phyloP scores from a whole-genome alignment of 2,797 vertebrate species.

The Sebastes trivittatus region DNA sequence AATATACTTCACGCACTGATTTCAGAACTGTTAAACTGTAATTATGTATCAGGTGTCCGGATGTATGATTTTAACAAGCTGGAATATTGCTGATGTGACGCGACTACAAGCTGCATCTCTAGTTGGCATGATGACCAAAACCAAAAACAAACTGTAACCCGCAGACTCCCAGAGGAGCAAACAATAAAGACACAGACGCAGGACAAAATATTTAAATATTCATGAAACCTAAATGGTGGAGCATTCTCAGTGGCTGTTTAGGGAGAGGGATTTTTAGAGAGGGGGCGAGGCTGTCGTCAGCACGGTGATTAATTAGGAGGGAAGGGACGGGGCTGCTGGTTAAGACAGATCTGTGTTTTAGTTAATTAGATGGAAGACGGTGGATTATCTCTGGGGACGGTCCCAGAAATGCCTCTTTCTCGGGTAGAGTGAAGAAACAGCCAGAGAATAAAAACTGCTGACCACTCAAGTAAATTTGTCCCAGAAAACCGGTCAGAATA shows the following conservation, averaged over 20 bases:
- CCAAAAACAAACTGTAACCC: background rate
- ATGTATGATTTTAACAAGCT: background rate
- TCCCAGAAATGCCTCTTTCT: slow-evolving; percentile 13
- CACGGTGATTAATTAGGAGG: slow-evolving; percentile 65
- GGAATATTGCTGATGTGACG: background rate
- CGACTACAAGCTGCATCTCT: background rate
- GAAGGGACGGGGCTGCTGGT: slow-evolving; percentile 20
- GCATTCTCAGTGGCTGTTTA: slow-evolving; percentile 10
- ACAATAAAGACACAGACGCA: background rate
- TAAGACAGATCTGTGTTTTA: slow-evolving; percentile 59
- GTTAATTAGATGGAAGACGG: slow-evolving; percentile 66
- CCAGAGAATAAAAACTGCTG: slow-evolving; percentile 13
- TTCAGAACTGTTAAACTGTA: background rate
- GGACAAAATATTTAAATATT: slow-evolving; percentile 9
- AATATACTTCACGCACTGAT: background rate
- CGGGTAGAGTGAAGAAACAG: background rate
- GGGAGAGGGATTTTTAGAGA: slow-evolving; percentile 1
- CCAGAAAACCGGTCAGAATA: slow-evolving; percentile 17
- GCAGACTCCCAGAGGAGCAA: background rate
- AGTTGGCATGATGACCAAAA: background rate
- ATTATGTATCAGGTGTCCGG: background rate
- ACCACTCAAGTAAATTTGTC: background rate
- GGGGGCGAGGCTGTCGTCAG: slow-evolving; percentile 24
- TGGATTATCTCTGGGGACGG: slow-evolving; percentile 35
- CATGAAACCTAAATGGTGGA: slow-evolving; percentile 31